Base-by-base conservation (phyloP, 2,113 vertebrate species). In the Mirounga angustirostris region DNA sequence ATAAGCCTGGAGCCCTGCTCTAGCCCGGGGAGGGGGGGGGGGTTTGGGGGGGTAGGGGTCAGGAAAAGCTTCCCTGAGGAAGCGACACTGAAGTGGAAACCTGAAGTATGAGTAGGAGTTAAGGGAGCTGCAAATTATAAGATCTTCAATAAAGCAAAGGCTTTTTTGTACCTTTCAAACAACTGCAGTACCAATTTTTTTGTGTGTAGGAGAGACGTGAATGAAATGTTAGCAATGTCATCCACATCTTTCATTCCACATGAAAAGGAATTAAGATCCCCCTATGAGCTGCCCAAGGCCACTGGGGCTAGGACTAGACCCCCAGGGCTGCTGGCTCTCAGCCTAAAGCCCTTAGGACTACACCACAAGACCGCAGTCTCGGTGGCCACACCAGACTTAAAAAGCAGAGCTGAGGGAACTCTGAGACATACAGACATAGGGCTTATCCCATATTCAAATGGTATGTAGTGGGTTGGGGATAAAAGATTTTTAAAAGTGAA, bases 201-300 rank as follows among this genome's bases (percentile, higher is more conserved):
- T 59, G 36, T 61, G 43, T 36, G 59, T 4, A 52, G 67, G n/a
- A 73, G 19, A 92, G 71, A 71, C 1, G 5, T 61, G 59, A 73
- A 78, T 26, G 54, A 88, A 89, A 83, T 74, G 28, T 50, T 84
- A 50, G 43, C 69, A 87, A 71, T 89, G 86, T 78, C 6, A 56
- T 71, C 50, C n/a, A 76, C 18, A 16, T 83, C 67, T 96, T 86
- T 92, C 54, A 65, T 74, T 95, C 59, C 74, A 59, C 28, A 73
- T 28, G 81, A n/a, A 69, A 43, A 19, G 21, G 14, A 74, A 82
- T 56, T 69, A 28, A 95, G 79, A 63, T 54, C 28, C 5, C 18
- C 3, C 4, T 5, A 11, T n/a, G 30, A 89, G 71, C 63, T 52
- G 33, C 28, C 24, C 9, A 73, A 65, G 36, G 71, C 28, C n/a